Evolutionary conservation across 2,797 vertebrate genomes (phyloP).

Genomic region (Avahi laniger): DNA sequence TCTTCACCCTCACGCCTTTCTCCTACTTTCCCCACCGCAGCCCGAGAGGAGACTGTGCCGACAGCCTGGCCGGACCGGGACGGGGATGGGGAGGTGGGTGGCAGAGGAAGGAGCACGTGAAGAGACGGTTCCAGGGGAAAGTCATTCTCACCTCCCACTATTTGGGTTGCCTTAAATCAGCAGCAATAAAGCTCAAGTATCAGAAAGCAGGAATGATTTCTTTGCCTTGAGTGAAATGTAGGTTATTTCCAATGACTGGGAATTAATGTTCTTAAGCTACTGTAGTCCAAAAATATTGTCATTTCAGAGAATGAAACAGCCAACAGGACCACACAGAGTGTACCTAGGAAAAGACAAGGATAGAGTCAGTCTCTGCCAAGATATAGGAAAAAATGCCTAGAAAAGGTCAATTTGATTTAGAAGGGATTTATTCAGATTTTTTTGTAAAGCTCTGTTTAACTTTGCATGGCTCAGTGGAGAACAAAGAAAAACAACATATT

Average conservation of each 20-base stretch:
- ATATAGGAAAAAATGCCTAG: slow-evolving; percentile 25
- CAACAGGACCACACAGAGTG: slow-evolving; percentile 57
- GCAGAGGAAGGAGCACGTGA: background rate
- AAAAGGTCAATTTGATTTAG: slow-evolving; percentile 71
- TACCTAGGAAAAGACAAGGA: background rate
- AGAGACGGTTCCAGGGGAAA: background rate
- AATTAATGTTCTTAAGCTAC: slow-evolving; percentile 58
- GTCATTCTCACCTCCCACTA: background rate
- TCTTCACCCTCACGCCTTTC: background rate
- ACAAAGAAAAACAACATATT: slow-evolving; percentile 75
- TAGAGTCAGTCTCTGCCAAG: slow-evolving; percentile 44
- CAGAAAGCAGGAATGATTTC: background rate
- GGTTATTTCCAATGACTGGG: slow-evolving; percentile 36
- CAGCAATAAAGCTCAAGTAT: slow-evolving; percentile 52
- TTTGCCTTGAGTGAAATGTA: slow-evolving; percentile 28
- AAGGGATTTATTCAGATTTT: slow-evolving; percentile 51
- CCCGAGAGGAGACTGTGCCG: background rate
- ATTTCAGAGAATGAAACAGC: slow-evolving; percentile 26
- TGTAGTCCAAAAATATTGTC: slow-evolving; percentile 14
- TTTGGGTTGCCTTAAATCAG: slow-evolving; percentile 5
- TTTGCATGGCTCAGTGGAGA: slow-evolving; percentile 71
- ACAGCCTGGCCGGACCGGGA: background rate
- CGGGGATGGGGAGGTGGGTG: background rate
- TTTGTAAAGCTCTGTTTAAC: slow-evolving; percentile 59
- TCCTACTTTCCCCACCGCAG: background rate